Evolutionary conservation across 2,888 invertebrate species (phyloP), one percentile per base, ranked within the genome.

Genomic region (Hololepta plana): DNA sequence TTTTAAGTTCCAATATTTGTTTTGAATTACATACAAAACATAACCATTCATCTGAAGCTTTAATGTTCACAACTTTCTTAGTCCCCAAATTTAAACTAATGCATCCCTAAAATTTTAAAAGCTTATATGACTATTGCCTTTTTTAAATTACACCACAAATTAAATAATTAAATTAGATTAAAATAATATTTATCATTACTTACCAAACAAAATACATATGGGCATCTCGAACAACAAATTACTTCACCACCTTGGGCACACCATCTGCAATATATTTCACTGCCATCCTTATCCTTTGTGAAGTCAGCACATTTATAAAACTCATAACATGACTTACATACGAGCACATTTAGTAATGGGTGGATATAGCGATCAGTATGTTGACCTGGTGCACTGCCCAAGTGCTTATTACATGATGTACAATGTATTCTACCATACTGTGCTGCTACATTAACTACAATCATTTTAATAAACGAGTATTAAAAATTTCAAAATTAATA

Each of bases 241-340:
- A 81, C 74, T 51, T 53, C 49, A 1, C 55, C 56, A 15, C 63
- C 81, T 48, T 81, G 79, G 0, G 80, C 81, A 44, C 81, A 81
- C 81, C 80, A 81, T 24, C 80, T 64, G 40, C 81, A 81, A 43
- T 80, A 81, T 33, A 81, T 53, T 46, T 81, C 81, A 9, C 79
- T 80, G 12, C 77, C 77, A 55, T 81, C 81, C 47, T 80, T 79
- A 25, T 80, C 80, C 53, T 77, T 77, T 32, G 75, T 76, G 49
- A 81, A 81, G 39, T 74, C 76, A 4, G 80, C 80, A 47, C 77
- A 77, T 27, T 73, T 74, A 44, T 80, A 81, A 46, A 81, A 81
- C 19, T 72, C 67, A 38, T 70, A 70, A 47, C 81, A 81, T 23
- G 63, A 61, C 24, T 66, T 63, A 42, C 81, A 81, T 17, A 80